phyloP scores from a whole-genome alignment of 2,888 invertebrate genomes.

The Troilus luridus region DNA sequence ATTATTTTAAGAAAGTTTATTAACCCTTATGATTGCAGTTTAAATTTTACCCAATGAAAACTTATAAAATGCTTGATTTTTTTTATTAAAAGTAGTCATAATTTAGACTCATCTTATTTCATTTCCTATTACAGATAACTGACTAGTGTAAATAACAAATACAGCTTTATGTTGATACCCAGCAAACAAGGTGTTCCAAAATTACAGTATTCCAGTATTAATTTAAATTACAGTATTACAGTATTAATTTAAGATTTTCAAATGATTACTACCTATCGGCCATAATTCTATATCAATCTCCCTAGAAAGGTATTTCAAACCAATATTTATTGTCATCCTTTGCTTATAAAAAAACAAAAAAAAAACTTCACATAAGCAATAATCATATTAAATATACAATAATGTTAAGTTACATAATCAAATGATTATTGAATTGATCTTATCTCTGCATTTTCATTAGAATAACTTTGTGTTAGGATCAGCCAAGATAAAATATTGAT shows the following conservation, averaged over 20 bases:
- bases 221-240: no score
- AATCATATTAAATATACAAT: background rate
- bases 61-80: background rate
- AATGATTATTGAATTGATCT: background rate
- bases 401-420: background rate
- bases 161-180: background rate
- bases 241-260: background rate
- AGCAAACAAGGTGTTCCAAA: background rate
- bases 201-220: background rate
- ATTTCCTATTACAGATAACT: background rate
- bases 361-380: no score
- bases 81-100: background rate
- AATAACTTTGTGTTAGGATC: background rate
- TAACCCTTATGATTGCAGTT: background rate
- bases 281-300: background rate
- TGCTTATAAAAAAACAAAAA: background rate
- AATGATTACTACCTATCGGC: background rate
- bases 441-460: background rate
- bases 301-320: background rate
- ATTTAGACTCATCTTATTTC: background rate
- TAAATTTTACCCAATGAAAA: background rate
- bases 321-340: constrained; percentile 30
- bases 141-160: background rate
- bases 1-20: background rate
- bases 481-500: background rate